A percentile compares a stretch with the other conserved stretches of the same genome.
Evolutionary conservation across 2,797 vertebrate genomes (phyloP).

Genomic region (Microchirus variegatus): DNA sequence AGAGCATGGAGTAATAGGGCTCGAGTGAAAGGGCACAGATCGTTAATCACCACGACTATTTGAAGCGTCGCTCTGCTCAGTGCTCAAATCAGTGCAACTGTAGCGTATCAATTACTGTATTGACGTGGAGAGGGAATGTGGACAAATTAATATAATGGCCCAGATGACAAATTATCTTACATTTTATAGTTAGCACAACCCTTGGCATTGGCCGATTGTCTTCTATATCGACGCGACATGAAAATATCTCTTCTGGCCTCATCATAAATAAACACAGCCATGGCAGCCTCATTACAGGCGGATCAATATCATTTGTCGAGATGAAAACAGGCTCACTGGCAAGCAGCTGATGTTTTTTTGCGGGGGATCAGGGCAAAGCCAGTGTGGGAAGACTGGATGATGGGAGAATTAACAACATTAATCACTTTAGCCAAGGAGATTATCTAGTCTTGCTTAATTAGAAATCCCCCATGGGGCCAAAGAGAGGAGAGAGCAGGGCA

Average conservation of each 20-base stretch:
- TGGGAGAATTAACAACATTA: conserved; percentile 60
- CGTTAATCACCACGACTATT: conserved; percentile 34
- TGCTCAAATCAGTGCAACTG: conserved; percentile 35
- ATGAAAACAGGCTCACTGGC: conserved; percentile 37
- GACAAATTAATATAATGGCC: conserved; percentile 31
- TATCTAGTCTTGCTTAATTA: conserved; percentile 56
- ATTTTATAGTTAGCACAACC: background rate
- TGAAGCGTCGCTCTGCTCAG: conserved; percentile 22
- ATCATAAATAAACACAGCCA: conserved; percentile 51
- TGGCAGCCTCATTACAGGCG: conserved; percentile 61
- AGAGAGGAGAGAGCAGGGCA: conserved; percentile 20
- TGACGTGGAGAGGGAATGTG: conserved; percentile 19
- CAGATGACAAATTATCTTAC: conserved; percentile 37
- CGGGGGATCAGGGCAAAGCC: conserved; percentile 27
- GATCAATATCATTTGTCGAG: conserved; percentile 58
- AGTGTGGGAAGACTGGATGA: conserved; percentile 47
- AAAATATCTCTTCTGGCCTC: conserved; percentile 36
- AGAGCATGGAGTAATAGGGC: conserved; percentile 25
- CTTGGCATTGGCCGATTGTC: conserved; percentile 10
- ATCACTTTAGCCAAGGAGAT: conserved; percentile 60
- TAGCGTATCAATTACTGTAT: conserved; percentile 39
- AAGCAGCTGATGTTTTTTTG: conserved; percentile 25
- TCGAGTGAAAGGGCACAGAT: conserved; percentile 9
- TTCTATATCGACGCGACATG: conserved; percentile 36
- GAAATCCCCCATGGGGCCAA: conserved; percentile 37